phyloP scores from a whole-genome alignment of 2,113 vertebrate species.

The Corydoras sp. region DNA sequence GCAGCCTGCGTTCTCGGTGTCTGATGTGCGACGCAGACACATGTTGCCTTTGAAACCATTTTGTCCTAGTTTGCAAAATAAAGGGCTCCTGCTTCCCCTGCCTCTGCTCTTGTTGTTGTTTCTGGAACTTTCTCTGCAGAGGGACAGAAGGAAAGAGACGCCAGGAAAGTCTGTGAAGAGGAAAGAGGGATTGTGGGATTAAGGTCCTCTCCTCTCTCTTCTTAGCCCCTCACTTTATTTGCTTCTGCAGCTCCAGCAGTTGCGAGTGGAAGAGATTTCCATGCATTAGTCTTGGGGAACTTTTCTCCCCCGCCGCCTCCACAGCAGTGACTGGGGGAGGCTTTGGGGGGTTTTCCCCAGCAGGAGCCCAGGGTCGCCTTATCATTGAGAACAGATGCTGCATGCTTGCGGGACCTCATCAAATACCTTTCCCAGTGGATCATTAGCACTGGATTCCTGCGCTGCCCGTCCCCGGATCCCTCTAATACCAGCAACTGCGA shows the following conservation, averaged over 20 bases:
- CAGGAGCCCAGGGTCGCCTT: conserved; percentile 56
- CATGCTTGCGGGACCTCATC: conserved; percentile 54
- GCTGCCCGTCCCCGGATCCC: too few species aligned
- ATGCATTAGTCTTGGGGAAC: conserved; percentile 51
- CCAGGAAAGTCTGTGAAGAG: conserved; percentile 36
- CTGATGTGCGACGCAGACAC: conserved; percentile 4
- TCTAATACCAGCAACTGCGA: too few species aligned
- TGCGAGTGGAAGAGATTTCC: conserved; percentile 48
- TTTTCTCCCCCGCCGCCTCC: conserved; percentile 29
- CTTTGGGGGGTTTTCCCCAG: conserved; percentile 1
- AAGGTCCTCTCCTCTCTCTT: conserved; percentile 16
- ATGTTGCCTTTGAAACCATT: neutral
- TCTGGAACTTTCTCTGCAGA: neutral
- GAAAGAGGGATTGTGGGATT: conserved; percentile 46
- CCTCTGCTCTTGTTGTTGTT: conserved; percentile 21
- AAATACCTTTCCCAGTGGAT: too few species aligned
- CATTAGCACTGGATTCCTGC: too few species aligned
- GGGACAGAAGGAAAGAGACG: neutral
- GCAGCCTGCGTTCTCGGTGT: neutral
- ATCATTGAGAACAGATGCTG: conserved; percentile 67
- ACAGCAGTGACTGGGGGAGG: neutral
- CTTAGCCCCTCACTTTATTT: conserved; percentile 24
- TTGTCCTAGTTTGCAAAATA: conserved; percentile 14
- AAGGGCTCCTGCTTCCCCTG: conserved; percentile 20
- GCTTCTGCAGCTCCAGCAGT: conserved; percentile 9